Percentiles rank a stretch among this genome's conserved stretches.
phyloP scores from a whole-genome alignment of 2,888 invertebrate species.

The Xanthostigma xanthostigma region DNA sequence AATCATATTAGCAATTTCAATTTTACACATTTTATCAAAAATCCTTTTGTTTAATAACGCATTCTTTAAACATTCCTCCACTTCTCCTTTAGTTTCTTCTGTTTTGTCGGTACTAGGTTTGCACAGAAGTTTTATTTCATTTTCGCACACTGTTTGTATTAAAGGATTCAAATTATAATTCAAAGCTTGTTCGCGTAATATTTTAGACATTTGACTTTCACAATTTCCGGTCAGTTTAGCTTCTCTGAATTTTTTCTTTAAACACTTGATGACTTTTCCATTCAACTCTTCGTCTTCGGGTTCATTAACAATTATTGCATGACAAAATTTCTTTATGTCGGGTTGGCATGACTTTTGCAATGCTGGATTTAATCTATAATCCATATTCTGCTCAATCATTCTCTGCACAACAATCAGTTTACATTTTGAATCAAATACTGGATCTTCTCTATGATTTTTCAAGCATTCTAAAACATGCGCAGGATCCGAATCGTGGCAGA shows the following conservation, averaged over 20 bases:
- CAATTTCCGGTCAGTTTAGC: slow-evolving; percentile 60
- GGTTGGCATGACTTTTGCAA: slow-evolving; percentile 64
- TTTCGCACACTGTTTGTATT: slow-evolving; percentile 65
- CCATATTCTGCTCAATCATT: slow-evolving; percentile 80
- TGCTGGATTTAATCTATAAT: slow-evolving; percentile 77
- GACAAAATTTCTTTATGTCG: slow-evolving; percentile 67
- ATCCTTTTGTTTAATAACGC: slow-evolving; percentile 60
- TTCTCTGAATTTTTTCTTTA: slow-evolving; percentile 65
- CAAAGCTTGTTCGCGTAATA: slow-evolving; percentile 75
- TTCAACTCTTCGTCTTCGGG: slow-evolving; percentile 56
- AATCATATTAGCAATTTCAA: slow-evolving; percentile 78
- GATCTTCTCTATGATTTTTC: slow-evolving; percentile 61
- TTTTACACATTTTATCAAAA: slow-evolving; percentile 57
- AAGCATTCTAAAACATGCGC: slow-evolving; percentile 61
- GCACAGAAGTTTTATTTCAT: slow-evolving; percentile 53
- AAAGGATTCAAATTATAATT: slow-evolving; percentile 85
- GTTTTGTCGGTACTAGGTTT: slow-evolving; percentile 32
- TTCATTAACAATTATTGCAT: slow-evolving; percentile 28
- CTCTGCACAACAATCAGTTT: slow-evolving; percentile 70
- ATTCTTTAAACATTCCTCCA: slow-evolving; percentile 85
- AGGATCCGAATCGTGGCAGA: slow-evolving; percentile 59
- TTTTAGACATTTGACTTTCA: slow-evolving; percentile 64
- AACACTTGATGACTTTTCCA: slow-evolving; percentile 70
- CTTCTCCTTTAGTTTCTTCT: slow-evolving; percentile 40
- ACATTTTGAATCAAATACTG: slow-evolving; percentile 69